Percentiles rank a stretch among this genome's conserved stretches.
Conservation (phyloP, 2,113 vertebrate species). For the Corythoichthys intestinalis region DNA sequence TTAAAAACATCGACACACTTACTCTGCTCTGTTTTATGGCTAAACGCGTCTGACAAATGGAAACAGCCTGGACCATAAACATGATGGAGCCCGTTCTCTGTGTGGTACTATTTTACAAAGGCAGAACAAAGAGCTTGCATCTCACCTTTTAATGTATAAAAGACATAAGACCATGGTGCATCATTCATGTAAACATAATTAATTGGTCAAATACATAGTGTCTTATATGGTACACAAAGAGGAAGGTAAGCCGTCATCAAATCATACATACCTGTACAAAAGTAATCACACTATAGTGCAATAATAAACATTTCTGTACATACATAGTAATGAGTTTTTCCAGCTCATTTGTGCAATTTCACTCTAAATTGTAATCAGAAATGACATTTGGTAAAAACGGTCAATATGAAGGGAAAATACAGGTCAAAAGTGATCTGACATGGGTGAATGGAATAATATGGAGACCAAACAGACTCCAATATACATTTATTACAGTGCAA, state of each 20-base stretch:
- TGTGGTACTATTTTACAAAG: conserved; percentile 2
- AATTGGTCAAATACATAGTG: conserved; percentile 25
- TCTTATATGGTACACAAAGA: neutral
- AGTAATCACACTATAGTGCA: neutral
- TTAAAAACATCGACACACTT: conserved; percentile 26
- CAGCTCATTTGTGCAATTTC: neutral
- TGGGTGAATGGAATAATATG: neutral
- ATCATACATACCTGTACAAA: neutral
- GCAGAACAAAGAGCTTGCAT: neutral
- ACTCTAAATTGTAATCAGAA: neutral
- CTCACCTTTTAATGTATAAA: neutral
- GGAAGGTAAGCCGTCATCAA: neutral
- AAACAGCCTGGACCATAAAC: conserved; percentile 30
- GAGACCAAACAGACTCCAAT: neutral
- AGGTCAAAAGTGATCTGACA: neutral
- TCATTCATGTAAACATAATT: neutral
- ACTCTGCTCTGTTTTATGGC: conserved; percentile 29
- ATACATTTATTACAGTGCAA: neutral
- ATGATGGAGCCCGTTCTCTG: conserved; percentile 7
- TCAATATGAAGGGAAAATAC: neutral
- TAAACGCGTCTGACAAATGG: conserved; percentile 28
- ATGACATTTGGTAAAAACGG: neutral
- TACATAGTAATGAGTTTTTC: neutral
- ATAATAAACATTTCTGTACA: neutral
- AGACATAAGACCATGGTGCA: neutral